These are phyloP conservation scores for Notarius lentiginosus DNA, from an alignment of 2,113 vertebrate species.

Conservation along the genomic window DNA sequence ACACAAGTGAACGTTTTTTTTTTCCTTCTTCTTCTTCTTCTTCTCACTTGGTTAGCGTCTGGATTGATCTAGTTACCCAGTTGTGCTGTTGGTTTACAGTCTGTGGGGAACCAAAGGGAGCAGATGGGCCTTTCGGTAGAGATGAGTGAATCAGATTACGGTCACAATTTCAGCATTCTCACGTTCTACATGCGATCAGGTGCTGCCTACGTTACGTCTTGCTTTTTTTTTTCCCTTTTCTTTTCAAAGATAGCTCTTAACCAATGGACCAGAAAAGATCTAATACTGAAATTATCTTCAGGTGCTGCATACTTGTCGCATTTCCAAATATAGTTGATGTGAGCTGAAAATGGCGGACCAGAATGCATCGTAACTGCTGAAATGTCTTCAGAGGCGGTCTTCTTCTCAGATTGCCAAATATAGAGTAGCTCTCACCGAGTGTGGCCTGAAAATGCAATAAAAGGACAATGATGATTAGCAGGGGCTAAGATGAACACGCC, in stretches of 20 bases:
- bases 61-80: constrained; percentile 60
- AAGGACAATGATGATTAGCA: constrained; percentile 5
- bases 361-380: neutral
- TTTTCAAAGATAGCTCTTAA: constrained; percentile 54
- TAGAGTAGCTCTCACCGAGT: neutral
- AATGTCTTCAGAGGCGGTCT: neutral
- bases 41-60: constrained; percentile 36
- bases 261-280: constrained; percentile 3
- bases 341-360: neutral
- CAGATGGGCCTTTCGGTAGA: constrained; percentile 56
- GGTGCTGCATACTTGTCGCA: neutral
- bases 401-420: neutral
- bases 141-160: constrained; percentile 59
- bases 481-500: neutral
- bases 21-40: neutral
- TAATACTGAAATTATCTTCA: neutral
- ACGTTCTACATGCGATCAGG: constrained; percentile 53
- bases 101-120: constrained; percentile 50
- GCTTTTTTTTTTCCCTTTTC: neutral
- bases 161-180: constrained; percentile 49
- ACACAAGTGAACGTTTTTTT: constrained; percentile 28
- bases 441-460: constrained; percentile 28
- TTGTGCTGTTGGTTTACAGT: constrained; percentile 40
- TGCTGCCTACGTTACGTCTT: constrained; percentile 55
- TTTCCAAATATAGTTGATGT: neutral